Evolutionary conservation across 2,113 vertebrate species (phyloP), one percentile per base, ranked within the genome.

Genomic region (Oreochromis spilurus): DNA sequence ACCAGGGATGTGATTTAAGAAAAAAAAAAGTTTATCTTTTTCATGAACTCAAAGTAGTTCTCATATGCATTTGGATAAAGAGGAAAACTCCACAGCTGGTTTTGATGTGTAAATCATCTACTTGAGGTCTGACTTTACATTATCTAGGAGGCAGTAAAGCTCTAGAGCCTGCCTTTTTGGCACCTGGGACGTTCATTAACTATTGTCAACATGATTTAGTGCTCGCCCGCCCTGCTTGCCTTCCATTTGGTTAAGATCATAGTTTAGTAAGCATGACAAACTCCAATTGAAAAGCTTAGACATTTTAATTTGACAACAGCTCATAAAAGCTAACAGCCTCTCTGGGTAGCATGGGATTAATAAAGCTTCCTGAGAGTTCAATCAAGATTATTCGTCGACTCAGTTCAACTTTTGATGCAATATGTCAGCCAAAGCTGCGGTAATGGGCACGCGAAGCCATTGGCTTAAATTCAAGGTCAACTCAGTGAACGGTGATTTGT

Each of bases 161-260:
- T 82, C 78, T 40, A 40, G 54, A 83, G 31, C 19, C n/a, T 13
- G 55, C 81, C 16, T 87, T 54, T 34, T 57, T 54, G 31, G 75
- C 79, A 90, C 89, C 70, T 88, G 84, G 84, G 82, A 83, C 50
- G 84, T 90, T 91, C 83, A 93, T 91, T 88, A 91, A 77, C 81
- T 81, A 85, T 92, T 92, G 91, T 93, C 90, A 89, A 84, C 83
- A 84, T 91, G 88, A 93, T 89, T 90, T 87, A 90, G 83, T 29
- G 83, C 84, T 85, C 24, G 11, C 48, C 83, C 38, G 82, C 83
- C 45, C 79, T 13, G 62, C 85, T 48, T 65, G 52, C 62, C 81
- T 88, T 85, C 85, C 53, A 72, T 85, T 89, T 29, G 57, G 87
- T 85, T 60, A 50, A 90, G 85, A 84, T 89, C 81, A 83, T 70